Evolutionary conservation across 2,797 vertebrate genomes (phyloP).

Genomic region (Darevskia mixta): DNA sequence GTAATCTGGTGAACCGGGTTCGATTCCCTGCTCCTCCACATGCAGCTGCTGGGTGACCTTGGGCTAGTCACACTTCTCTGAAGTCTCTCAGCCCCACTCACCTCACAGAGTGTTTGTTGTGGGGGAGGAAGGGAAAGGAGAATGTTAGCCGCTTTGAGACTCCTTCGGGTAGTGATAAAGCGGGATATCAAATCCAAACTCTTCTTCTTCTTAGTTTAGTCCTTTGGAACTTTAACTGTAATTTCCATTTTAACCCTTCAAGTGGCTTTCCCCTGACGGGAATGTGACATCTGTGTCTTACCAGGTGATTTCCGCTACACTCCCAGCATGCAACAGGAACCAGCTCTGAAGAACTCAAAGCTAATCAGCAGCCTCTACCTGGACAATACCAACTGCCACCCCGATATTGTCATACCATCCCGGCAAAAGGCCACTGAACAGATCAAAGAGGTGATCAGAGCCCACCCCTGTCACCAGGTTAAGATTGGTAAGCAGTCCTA

Average conservation of each 20-base stretch:
- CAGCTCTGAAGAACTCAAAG: slow-evolving; percentile 81
- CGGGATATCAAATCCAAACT: too few species aligned
- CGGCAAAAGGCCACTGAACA: slow-evolving; percentile 85
- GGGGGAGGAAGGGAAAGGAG: too few species aligned
- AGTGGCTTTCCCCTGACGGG: background rate
- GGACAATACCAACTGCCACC: slow-evolving; percentile 95
- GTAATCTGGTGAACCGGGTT: too few species aligned
- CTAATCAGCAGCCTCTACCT: slow-evolving; percentile 92
- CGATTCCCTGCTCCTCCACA: too few species aligned
- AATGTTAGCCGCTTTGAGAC: too few species aligned
- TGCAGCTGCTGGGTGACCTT: too few species aligned
- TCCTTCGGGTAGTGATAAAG: too few species aligned
- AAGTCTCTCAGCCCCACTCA: too few species aligned
- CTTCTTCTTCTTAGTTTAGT: background rate
- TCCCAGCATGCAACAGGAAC: slow-evolving; percentile 86
- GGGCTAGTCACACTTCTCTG: too few species aligned
- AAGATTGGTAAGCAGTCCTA: slow-evolving; percentile 87
- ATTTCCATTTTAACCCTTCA: background rate
- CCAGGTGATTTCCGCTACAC: slow-evolving; percentile 94
- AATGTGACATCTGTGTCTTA: slow-evolving; percentile 31
- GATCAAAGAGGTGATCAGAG: slow-evolving; percentile 88
- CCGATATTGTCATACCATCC: slow-evolving; percentile 84
- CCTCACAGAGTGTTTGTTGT: too few species aligned
- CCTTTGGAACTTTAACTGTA: background rate
- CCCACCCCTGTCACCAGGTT: slow-evolving; percentile 84